Conservation (phyloP, 1,140 invertebrate species). For the Fragariocoptes setiger region DNA sequence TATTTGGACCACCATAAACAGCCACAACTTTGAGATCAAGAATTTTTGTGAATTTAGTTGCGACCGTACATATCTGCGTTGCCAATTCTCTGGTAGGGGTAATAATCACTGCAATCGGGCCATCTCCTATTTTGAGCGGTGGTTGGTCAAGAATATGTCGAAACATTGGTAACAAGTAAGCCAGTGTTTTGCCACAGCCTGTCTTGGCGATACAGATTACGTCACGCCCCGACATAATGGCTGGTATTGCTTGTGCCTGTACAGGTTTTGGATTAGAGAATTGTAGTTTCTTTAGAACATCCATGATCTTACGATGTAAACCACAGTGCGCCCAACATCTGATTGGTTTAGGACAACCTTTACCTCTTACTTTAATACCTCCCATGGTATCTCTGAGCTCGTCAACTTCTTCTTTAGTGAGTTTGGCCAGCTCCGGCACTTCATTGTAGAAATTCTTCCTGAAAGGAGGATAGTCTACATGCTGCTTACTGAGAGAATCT, state of each 20-base stretch:
- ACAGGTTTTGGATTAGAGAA: slow-evolving; percentile 97
- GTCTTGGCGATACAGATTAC: slow-evolving; percentile 98
- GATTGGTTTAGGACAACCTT: slow-evolving; percentile 71
- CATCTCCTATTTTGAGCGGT: slow-evolving; percentile 67
- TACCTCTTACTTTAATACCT: slow-evolving; percentile 29
- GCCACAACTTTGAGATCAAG: slow-evolving; percentile 59
- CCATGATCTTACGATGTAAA: slow-evolving; percentile 77
- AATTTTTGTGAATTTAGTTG: slow-evolving; percentile 72
- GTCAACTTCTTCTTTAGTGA: slow-evolving; percentile 40
- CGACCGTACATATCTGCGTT: slow-evolving; percentile 94
- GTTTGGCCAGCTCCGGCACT: slow-evolving; percentile 53
- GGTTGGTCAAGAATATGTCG: slow-evolving; percentile 84
- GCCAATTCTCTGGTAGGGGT: slow-evolving; percentile 90
- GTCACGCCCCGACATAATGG: slow-evolving; percentile 86
- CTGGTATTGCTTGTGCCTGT: slow-evolving; percentile 86
- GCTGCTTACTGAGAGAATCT: slow-evolving; percentile 32
- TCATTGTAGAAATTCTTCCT: slow-evolving; percentile 89
- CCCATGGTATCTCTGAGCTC: slow-evolving; percentile 22
- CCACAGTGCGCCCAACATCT: slow-evolving; percentile 95
- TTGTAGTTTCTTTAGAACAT: slow-evolving; percentile 51
- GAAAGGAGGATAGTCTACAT: slow-evolving; percentile 43
- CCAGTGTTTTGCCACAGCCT: slow-evolving; percentile 79
- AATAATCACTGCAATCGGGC: slow-evolving; percentile 85
- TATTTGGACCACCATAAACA: slow-evolving; percentile 92
- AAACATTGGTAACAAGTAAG: slow-evolving; percentile 93